Percentiles rank a stretch among this genome's conserved stretches.
phyloP scores from a whole-genome alignment of 2,797 vertebrate genomes.

The Melanotaenia boesemani region DNA sequence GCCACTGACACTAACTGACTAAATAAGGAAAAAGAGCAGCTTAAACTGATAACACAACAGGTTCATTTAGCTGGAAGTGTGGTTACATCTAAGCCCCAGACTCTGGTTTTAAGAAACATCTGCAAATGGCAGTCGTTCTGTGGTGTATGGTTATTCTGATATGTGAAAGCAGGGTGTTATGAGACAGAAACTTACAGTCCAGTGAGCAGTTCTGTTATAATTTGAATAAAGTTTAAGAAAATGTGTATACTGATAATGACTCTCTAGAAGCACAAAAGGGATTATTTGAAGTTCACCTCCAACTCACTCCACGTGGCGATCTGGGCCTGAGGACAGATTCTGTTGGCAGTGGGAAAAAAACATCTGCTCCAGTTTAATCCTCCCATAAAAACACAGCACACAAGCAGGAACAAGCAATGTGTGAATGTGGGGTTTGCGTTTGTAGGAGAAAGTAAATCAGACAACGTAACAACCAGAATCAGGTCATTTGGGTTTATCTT shows the following conservation, averaged over 20 bases:
- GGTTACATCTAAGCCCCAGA: background rate
- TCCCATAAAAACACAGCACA: slow-evolving; percentile 67
- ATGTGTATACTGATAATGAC: background rate
- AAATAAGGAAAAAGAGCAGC: background rate
- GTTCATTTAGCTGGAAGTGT: slow-evolving; percentile 4
- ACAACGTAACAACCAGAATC: slow-evolving; percentile 11
- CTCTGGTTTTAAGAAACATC: slow-evolving; percentile 21
- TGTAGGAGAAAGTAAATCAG: slow-evolving; percentile 11
- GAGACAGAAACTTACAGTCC: slow-evolving; percentile 11
- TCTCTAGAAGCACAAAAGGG: background rate
- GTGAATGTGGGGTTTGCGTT: slow-evolving; percentile 44
- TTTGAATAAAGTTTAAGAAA: slow-evolving; percentile 9
- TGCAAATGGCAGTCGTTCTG: slow-evolving; percentile 3
- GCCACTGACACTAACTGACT: background rate
- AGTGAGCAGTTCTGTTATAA: slow-evolving; percentile 1
- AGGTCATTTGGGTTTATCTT: slow-evolving; percentile 25
- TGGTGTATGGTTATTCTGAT: background rate
- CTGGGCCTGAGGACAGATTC: slow-evolving; percentile 66
- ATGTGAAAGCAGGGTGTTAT: slow-evolving; percentile 12
- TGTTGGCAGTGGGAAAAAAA: slow-evolving; percentile 77
- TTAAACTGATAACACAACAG: background rate
- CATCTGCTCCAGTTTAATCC: slow-evolving; percentile 80
- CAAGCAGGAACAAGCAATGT: slow-evolving; percentile 37
- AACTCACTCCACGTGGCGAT: slow-evolving; percentile 73
- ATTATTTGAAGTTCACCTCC: slow-evolving; percentile 58